Evolutionary conservation across 2,888 invertebrate species (phyloP), one percentile per base, ranked within the genome.

Genomic region (Heteropelma amictum): DNA sequence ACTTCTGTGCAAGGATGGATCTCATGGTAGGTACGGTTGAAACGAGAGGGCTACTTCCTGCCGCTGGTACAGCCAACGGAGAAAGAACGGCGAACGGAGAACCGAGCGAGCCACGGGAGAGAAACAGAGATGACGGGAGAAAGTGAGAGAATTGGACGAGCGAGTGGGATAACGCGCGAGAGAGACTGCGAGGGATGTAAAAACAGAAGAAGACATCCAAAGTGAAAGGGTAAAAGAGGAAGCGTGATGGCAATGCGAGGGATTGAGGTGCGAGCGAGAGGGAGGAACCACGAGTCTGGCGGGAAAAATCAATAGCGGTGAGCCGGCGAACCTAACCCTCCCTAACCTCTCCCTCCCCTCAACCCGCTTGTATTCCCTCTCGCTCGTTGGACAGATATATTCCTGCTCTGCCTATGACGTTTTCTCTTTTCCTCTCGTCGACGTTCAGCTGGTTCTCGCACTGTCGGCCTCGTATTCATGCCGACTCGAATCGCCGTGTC

Each of bases 281-380:
- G 83, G 83, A 82, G 87, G 87, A 82, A 83, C 83, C 82, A 82
- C 82, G 86, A 88, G 88, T 87, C 87, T 88, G 87, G 87, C 86
- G 85, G 87, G 88, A 89, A 88, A 89, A 89, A 89, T 89, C 88
- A 88, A 89, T 89, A 89, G 87, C 87, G 84, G 87, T 86, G 87
- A 87, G 86, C 87, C 86, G 86, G 85, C 86, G 85, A 87, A 88
- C 86, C 87, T 85, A 86, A 86, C 86, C 86, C 85, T 81, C 82
- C 82, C 81, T 82, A 81, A 81, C 81, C 80, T 80, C 72, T 49
- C 47, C 49, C 23, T n/a, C 30, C 72, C 45, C 61, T 19, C 26
- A 17, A 21, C 61, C 40, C 60, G 47, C 76, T 35, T 69, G 54
- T 58, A 72, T 49, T 69, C 75, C 67, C 65, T 77, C 74, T 68